Base-by-base conservation (phyloP, 1,140 invertebrate genomes). In the Rhagoletis pomonella region DNA sequence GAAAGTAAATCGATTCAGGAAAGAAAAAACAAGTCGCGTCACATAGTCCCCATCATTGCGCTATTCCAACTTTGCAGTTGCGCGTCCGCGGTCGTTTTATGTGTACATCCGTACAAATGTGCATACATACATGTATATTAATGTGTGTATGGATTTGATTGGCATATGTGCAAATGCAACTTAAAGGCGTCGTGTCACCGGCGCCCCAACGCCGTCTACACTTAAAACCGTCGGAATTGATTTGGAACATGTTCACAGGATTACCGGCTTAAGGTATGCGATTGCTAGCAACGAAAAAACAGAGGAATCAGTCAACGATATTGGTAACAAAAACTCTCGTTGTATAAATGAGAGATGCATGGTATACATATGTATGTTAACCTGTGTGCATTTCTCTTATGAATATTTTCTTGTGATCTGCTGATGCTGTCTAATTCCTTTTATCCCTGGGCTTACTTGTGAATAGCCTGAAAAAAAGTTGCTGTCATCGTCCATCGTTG, bases 11-110 rank as follows among this genome's bases (percentile, higher is more conserved):
- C 73, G 12, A 7, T 44, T 17, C 29, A 29, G 29, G 29, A 29
- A 29, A 29, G 17, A 42, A 81, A 55, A 81, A 81, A 50, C 44
- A 50, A n/a, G 47, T 81, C 73, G 47, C 73, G 73, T 81, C 73
- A 10, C 10, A 55, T 42, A 55, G 67, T 81, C 44, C 47, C 73
- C 73, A 55, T 55, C 73, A n/a, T 42, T 81, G 47, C n/a, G 47
- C 73, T 55, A 55, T 29, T 3, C n/a, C 44, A 81, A 19, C 73
- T 77, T 42, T 50, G 19, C 47, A 55, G 50, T 81, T 9, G 14
- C 19, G 42, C 42, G 39, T 73, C 67, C 42, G 67, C 14, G 12
- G 14, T 5, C 17, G 12, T 59, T 59, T 59, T 12, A 6, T 7
- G 6, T 59, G 58, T 59, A 7, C 12, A 12, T 59, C 29, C 29